Percentiles rank a stretch among this genome's conserved stretches.
Conservation (phyloP, 2,888 invertebrate genomes). For the Drosophila subquinaria region DNA sequence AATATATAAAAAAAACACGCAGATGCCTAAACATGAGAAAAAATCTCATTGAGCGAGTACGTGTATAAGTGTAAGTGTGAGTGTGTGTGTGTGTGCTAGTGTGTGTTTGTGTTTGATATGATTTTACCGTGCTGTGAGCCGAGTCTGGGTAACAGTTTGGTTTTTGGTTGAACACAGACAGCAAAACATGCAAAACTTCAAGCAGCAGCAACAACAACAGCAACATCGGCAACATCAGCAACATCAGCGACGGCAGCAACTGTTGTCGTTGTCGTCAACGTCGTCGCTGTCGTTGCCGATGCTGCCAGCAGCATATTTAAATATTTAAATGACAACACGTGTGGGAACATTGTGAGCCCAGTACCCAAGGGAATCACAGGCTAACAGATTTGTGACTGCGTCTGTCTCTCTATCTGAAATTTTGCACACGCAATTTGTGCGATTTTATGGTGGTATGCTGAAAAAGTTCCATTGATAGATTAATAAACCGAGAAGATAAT, state of each 20-base stretch:
- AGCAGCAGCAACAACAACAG: neutral
- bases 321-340: slow-evolving; percentile 77
- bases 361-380: neutral
- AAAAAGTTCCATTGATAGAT: no score
- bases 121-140: slow-evolving; percentile 28
- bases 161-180: slow-evolving; percentile 67
- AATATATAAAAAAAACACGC: neutral
- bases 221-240: neutral
- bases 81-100: neutral
- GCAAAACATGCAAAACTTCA: slow-evolving; percentile 75
- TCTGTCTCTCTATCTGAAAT: no score
- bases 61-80: slow-evolving; percentile 23
- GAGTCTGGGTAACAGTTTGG: slow-evolving; percentile 69
- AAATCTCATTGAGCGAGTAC: slow-evolving; percentile 26
- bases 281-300: slow-evolving; percentile 62
- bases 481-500: no score
- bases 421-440: no score
- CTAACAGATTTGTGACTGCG: no score
- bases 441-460: no score
- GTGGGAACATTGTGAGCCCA: slow-evolving; percentile 67
- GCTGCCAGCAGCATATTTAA: slow-evolving; percentile 72
- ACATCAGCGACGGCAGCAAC: slow-evolving; percentile 33
- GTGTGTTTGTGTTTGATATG: slow-evolving; percentile 44
- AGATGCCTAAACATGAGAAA: slow-evolving; percentile 3
- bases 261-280: slow-evolving; percentile 58